Evolutionary conservation across 2,888 invertebrate genomes (phyloP), one percentile per base, ranked within the genome.

Genomic region (Mythimna impura): DNA sequence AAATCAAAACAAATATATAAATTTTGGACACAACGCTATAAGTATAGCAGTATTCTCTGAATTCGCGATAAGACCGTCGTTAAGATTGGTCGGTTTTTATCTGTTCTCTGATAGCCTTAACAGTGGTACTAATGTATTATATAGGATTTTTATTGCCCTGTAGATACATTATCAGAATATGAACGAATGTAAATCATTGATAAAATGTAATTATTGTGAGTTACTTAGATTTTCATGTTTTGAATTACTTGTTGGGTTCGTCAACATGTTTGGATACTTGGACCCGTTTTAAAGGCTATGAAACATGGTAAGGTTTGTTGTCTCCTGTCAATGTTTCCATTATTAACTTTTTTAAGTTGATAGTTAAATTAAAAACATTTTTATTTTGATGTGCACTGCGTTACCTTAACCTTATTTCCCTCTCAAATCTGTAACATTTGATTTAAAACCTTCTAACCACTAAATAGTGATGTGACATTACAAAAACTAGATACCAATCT

Each of bases 71-170:
- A 94, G 90, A 89, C 87, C 66, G 86, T 93, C 93, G 93, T 95
- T 94, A 94, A 92, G 93, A 93, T 94, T 92, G 90, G 90, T 89
- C 80, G 86, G 36, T 89, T 91, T 94, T 93, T 94, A 94, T 94
- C 92, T 94, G 90, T 88, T 91, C 90, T 88, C 88, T 89, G 94
- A 94, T 94, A 93, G 91, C 89, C 88, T 86, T 81, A 86, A 89
- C 91, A 90, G 89, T 91, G 89, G 87, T 90, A 89, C 88, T 87
- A 91, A 89, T 91, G 93, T 93, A 92, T 93, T 84, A 94, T 92
- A 93, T 89, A 88, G 89, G 89, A 90, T 92, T 93, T 86, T 93
- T 93, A 93, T 91, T 91, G 85, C 90, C 83, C 83, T 87, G 78
- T 81, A 87, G 89, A 90, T 89, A 87, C 64, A 83, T 87, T 92